Conservation (phyloP, 37 sponge, comb jelly and placozoan species). For the Petrosia ficiformis region DNA sequence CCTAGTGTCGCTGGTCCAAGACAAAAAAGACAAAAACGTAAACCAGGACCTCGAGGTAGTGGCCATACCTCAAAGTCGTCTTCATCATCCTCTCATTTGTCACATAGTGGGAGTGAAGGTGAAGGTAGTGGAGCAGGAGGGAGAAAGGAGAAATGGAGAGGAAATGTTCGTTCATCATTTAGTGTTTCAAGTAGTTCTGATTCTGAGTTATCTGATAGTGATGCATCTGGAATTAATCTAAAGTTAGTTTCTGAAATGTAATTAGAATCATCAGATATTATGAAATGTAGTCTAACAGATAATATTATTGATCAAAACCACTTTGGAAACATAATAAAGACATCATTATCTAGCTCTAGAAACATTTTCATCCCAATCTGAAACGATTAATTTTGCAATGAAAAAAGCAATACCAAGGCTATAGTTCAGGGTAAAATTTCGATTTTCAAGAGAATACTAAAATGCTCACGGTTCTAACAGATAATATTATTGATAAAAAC, state of each 20-base stretch:
- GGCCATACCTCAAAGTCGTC: background rate
- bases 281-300: background rate
- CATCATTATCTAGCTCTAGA: too few relatives aligned
- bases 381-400: too few relatives aligned
- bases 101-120: background rate
- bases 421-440: too few relatives aligned
- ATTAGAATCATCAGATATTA: background rate
- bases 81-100: background rate
- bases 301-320: too few relatives aligned
- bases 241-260: background rate
- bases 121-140: background rate
- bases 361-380: too few relatives aligned
- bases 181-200: background rate
- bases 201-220: conserved; percentile 6
- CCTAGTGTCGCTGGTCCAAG: conserved; percentile 30
- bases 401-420: too few relatives aligned
- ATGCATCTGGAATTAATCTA: background rate
- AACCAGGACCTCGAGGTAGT: background rate
- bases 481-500: too few relatives aligned
- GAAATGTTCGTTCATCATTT: background rate
- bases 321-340: too few relatives aligned
- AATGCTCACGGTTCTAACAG: too few relatives aligned
- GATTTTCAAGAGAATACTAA: too few relatives aligned
- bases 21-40: background rate
- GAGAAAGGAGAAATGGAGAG: too few relatives aligned